Evolutionary conservation across 1,140 invertebrate species (phyloP).

Genomic region (Papilio machaon): DNA sequence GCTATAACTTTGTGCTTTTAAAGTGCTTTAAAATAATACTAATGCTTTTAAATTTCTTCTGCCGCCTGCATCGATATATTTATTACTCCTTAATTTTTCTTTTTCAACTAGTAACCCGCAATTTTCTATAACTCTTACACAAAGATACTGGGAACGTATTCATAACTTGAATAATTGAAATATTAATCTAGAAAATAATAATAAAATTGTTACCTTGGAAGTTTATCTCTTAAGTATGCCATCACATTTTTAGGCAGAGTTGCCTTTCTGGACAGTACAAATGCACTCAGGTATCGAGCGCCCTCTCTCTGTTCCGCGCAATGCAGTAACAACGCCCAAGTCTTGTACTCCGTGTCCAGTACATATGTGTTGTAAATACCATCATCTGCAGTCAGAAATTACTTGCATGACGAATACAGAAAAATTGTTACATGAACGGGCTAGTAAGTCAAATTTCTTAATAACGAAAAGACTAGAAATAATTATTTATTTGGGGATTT

Average conservation of each 20-base stretch:
- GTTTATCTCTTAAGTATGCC: conserved; percentile 83
- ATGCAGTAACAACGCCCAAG: conserved; percentile 91
- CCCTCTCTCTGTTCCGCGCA: conserved; percentile 92
- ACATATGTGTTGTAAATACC: conserved; percentile 95
- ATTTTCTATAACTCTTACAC: too few species aligned
- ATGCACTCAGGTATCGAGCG: conserved; percentile 91
- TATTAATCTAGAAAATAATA: neutral
- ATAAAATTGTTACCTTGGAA: conserved; percentile 77
- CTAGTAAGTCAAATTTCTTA: too few species aligned
- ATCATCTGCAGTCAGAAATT: conserved; percentile 84
- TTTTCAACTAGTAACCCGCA: too few species aligned
- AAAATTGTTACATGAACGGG: neutral
- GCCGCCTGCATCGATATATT: too few species aligned
- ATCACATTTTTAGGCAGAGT: conserved; percentile 84
- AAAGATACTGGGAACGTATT: too few species aligned
- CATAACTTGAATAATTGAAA: too few species aligned
- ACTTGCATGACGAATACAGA: conserved; percentile 27
- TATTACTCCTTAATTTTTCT: too few species aligned
- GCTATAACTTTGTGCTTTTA: too few species aligned
- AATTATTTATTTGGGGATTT: too few species aligned
- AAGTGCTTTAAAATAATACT: too few species aligned
- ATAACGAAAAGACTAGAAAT: too few species aligned
- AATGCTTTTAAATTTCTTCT: too few species aligned
- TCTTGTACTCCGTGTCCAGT: conserved; percentile 90
- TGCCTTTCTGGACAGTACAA: conserved; percentile 88